Evolutionary conservation across 2,113 vertebrate species (phyloP), one percentile per base, ranked within the genome.

Genomic region (Hiodon tergisus): DNA sequence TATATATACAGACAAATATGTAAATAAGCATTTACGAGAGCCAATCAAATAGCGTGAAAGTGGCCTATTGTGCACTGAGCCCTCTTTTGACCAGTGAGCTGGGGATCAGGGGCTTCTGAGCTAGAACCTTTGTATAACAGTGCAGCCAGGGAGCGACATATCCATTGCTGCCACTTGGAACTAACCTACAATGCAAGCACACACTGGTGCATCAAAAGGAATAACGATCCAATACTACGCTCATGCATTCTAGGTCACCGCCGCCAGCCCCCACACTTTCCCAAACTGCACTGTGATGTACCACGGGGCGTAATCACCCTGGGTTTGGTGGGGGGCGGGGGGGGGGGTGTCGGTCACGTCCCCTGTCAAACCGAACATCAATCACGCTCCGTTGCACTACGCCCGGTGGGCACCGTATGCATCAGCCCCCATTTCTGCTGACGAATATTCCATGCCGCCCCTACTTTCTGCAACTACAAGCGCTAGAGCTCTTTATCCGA

Each of bases 361-460:
- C 83, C 77, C 81, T 73, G 80, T 84, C 81, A 81, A 71, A 69
- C 78, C 74, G 83, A 82, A 83, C 85, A 87, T 89, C 90, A 90
- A 71, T 91, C 87, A 89, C 77, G 80, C 78, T 82, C 77, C 77
- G 76, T 76, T 69, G 85, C 31, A 31, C 31, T 31, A 31, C 60
- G 83, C 81, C 75, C 76, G 80, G 86, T 78, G 80, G 84, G 80
- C 75, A 79, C 79, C 83, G 84, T 77, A 87, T 86, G 89, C 87
- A 89, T 89, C 88, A 87, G 85, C 78, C 84, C 83, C 84, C 85
- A 88, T 89, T 89, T 89, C 84, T 87, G 87, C 88, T 86, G 88
- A 91, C 89, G 89, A 87, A 87, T 78, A 78, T 80, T 84, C 74
- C 65, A 76, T 80, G 81, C 81, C 77, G 84, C 31, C 77, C 57